A percentile compares a stretch with the other conserved stretches of the same genome.
phyloP scores from a whole-genome alignment of 1,140 invertebrate species.

The Pemphigus obesinymphae region DNA sequence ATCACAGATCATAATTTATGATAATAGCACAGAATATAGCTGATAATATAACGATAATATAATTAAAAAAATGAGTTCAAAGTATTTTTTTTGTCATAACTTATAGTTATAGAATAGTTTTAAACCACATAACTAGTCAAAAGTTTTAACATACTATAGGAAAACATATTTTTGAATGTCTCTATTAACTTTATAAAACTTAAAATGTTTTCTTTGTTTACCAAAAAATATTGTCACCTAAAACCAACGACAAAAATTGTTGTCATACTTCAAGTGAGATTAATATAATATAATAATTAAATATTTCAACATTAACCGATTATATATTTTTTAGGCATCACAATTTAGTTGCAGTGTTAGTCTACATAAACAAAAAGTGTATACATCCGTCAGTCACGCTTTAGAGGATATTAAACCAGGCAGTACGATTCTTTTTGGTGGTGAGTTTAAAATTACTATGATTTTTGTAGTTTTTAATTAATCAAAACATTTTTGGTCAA shows the following conservation, averaged over 20 bases:
- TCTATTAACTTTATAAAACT: neutral
- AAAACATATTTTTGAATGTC: neutral
- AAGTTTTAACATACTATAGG: neutral
- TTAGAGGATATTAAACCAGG: constrained; percentile 46
- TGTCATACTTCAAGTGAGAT: constrained; percentile 2
- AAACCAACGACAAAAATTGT: neutral
- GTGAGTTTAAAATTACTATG: constrained; percentile 34
- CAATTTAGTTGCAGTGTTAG: neutral
- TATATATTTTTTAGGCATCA: constrained; percentile 11
- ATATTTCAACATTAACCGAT: neutral
- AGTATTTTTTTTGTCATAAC: neutral
- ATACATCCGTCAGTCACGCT: constrained; percentile 44
- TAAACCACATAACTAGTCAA: neutral
- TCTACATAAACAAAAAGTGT: constrained; percentile 43
- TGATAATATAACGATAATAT: constrained; percentile 16
- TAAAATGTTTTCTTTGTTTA: neutral
- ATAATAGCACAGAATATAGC: neutral
- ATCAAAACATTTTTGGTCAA: too few species aligned
- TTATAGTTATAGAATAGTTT: too few species aligned
- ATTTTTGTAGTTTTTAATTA: too few species aligned
- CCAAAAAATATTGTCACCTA: neutral
- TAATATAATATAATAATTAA: neutral
- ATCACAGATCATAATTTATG: neutral
- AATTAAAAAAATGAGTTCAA: constrained; percentile 19
- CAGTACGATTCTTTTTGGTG: constrained; percentile 47